Evolutionary conservation across 1,140 invertebrate genomes (phyloP), one percentile per base, ranked within the genome.

Genomic region (Drosophila orena): DNA sequence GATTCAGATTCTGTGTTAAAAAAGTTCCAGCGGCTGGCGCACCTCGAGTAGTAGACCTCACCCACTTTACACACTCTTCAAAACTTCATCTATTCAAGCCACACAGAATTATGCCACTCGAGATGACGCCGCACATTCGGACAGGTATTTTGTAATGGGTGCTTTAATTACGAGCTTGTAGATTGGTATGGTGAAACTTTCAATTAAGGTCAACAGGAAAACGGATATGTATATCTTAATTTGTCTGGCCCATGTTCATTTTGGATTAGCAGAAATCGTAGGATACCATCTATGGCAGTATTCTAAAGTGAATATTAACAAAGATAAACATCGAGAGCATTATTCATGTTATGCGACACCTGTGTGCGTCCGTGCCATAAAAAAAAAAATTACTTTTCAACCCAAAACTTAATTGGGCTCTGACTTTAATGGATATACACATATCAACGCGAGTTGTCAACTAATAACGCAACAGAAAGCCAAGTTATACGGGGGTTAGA

Each of bases 271-370:
- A 15, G 40, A 35, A 27, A 35, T 10, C 7, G 27, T 14, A n/a
- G 46, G 34, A 17, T 60, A 49, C 81, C 80, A 66, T 66, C 68
- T 79, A 46, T 43, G 72, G 80, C 69, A 47, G 35, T 38, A 50
- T 69, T 74, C 46, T 79, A 66, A 79, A 71, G 30, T 59, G 64
- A 76, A 27, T 57, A 69, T 68, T 47, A 43, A 53, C 7, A 27
- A 15, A 27, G 47, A 65, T 46, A 61, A 53, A 57, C 30, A 30
- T 50, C 54, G 54, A 53, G 60, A 75, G 70, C 79, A 83, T 84
- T 83, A 69, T 70, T 70, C 66, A 70, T 83, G 81, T 84, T 70
- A 44, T 71, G 72, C 81, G 80, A 75, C 76, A 83, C 70, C 70
- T 81, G 69, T 69, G 61, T 81, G 74, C 74, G 61, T 64, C 75